Evolutionary conservation across 2,888 invertebrate genomes (phyloP), one percentile per base, ranked within the genome.

Genomic region (Slavum lentiscoides): DNA sequence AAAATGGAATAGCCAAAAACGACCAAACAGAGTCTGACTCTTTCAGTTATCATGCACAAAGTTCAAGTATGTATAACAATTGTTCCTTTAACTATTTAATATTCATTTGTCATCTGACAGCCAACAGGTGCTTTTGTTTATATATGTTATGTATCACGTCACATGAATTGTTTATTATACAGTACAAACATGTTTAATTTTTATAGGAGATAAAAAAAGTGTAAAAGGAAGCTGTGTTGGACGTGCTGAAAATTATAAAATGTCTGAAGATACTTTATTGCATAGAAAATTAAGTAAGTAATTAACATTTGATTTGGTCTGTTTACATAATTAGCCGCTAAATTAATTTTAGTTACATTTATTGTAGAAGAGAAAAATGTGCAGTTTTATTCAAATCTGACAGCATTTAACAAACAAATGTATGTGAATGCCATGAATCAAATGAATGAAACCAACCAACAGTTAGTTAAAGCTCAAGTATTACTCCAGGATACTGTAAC

Each of bases 321-420:
- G 4, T 53, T 2, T 30, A 8, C 1, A 6, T 69, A 19, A 30
- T 19, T 6, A 19, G n/a, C 19, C 6, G 11, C 30, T 30, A 19
- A 30, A 43, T 30, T 43, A 43, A 59, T 61, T 19, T 43, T 30
- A 64, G 53, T 76, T 67, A n/a, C 4, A 23, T 58, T 23, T 30
- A 6, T 53, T 70, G 5, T 30, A 77, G 77, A 77, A 70, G 77
- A 77, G 21, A 77, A 77, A 77, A 77, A 77, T n/a, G 64, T 80
- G 39, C 77, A 80, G 39, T 80, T 80, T 64, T 80, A 80, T 39
- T 70, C 70, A 21, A 80, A 70, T 55, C 30, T 77, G 4, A 59
- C 77, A 2, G 17, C 62, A 37, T 77, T 77, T 19, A 62, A 53
- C 21, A 77, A 69, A 62, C 70, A 69, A n/a, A 77, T 77, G 77